Evolutionary conservation across 2,797 vertebrate genomes (phyloP), one percentile per base, ranked within the genome.

Genomic region (Hephaestus fuliginosus): DNA sequence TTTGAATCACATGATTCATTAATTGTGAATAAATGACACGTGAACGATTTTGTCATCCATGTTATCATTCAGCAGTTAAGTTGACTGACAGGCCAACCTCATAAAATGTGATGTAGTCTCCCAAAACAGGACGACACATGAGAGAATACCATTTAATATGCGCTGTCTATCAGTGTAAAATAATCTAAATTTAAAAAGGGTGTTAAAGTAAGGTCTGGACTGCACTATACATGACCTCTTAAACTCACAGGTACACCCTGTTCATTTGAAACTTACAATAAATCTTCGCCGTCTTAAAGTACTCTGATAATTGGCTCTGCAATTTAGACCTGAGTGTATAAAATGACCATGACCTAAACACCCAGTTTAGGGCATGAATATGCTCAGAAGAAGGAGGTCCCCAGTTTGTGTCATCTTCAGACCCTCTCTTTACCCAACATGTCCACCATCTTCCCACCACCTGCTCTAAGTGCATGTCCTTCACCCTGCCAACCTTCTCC

Each of bases 341-440:
- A 48, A 11, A 25, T 51, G 18, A 11, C 17, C 14, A 10, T 49
- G 11, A 66, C 36, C 6, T n/a, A 18, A 70, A 51, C 30, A 3
- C 30, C 28, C 7, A 41, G 8, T 49, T 25, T 62, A 43, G 13
- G 43, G 52, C 63, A 22, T 33, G 41, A 63, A 58, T 36, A 56
- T 60, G 52, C 33, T 46, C n/a, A 75, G 14, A 74, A 78, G 33
- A 61, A 64, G 20, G 9, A 1, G 13, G 41, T 5, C 30, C 3
- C 12, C 44, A 5, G 2, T 76, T 74, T 44, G 22, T 57, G 55
- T 64, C 51, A 81, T 74, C 76, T 55, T 49, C 48, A 84, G 88
- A 90, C 90, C 94, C 90, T 92, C 92, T 93, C 91, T 95, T 95
- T 93, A 92, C 82, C 82, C 69, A 46, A 78, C 88, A 88, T 78